Evolutionary conservation across 2,113 vertebrate species (phyloP), one percentile per base, ranked within the genome.

Genomic region (Protobothrops mucrosquamatus): DNA sequence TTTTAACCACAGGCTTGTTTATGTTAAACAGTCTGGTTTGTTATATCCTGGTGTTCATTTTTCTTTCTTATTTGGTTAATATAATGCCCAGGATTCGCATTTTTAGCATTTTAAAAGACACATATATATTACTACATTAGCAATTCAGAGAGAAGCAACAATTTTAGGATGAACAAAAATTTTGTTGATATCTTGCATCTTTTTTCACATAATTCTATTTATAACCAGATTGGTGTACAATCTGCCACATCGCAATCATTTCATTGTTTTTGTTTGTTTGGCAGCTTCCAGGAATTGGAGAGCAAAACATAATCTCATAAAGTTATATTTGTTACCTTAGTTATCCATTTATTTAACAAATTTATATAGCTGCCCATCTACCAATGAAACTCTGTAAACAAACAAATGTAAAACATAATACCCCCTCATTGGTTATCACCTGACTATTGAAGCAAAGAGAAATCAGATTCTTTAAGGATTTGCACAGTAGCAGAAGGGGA

Each of bases 261-360:
- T 20, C 29, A 92, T 52, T 85, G 85, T 18, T 94, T 92, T 94
- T 89, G 9, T 88, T 87, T 85, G 43, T 87, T 85, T 93, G 14
- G 0, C 0, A 91, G 85, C 85, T 88, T 94, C 69, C 89, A 87
- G 89, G 51, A 5, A 43, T 39, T 14, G 64, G 85, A 74, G 69
- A 92, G n/a, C 69, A 81, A 81, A 74, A 89, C 69, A 54, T 74
- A 92, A 56, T 20, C 0, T 69, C 23, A 24, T 43, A 23, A 24
- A 94, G 20, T 52, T 90, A 81, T 3, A 39, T 81, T 81, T 0
- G 1, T 39, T 81, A 81, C 34, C n/a, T 81, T 81, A 81, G 15
- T 81, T 81, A 39, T 81, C 34, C 18, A 39, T 34, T 18, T 74
- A 74, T 81, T 81, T 81, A 81, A 81, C 34, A 39, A 81, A 81